A percentile compares a stretch with the other conserved stretches of the same genome.
phyloP scores from a whole-genome alignment of 2,113 vertebrate species.

The Pao palembangensis region DNA sequence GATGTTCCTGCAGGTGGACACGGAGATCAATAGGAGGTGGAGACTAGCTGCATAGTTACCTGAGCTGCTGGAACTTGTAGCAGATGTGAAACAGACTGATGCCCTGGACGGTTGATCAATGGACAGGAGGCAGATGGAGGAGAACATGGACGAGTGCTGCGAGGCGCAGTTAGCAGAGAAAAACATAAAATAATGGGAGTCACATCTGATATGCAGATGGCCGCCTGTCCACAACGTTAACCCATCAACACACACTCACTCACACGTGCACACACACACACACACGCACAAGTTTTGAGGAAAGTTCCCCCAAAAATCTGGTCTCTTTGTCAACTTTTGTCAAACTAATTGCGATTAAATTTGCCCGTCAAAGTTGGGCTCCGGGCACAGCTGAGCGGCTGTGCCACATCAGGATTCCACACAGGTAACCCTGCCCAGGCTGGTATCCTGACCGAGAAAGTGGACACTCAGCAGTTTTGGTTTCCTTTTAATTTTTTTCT shows the following conservation, averaged over 20 bases:
- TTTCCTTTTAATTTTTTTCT: constrained; percentile 23
- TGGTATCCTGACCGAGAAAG: constrained; percentile 74
- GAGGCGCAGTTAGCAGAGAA: constrained; percentile 58
- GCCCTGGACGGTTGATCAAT: constrained; percentile 80
- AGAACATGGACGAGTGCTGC: constrained; percentile 68
- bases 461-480: constrained; percentile 81
- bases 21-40: constrained; percentile 74
- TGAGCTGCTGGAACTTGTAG: constrained; percentile 75
- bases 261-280: constrained; percentile 25
- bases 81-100: constrained; percentile 81
- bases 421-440: constrained; percentile 75
- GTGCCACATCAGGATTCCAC: constrained; percentile 84
- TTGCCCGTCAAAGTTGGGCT: constrained; percentile 76
- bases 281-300: constrained; percentile 40
- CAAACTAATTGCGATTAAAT: constrained; percentile 71
- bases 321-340: constrained; percentile 73
- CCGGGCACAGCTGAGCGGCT: constrained; percentile 77
- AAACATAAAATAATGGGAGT: constrained; percentile 69
- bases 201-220: constrained; percentile 76
- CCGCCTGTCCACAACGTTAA: constrained; percentile 65
- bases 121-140: constrained; percentile 79
- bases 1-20: constrained; percentile 80
- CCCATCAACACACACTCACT: constrained; percentile 33
- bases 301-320: constrained; percentile 64
- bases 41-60: constrained; percentile 75